Evolutionary conservation across 2,888 invertebrate species (phyloP).

Genomic region (Prenolepis imparis): DNA sequence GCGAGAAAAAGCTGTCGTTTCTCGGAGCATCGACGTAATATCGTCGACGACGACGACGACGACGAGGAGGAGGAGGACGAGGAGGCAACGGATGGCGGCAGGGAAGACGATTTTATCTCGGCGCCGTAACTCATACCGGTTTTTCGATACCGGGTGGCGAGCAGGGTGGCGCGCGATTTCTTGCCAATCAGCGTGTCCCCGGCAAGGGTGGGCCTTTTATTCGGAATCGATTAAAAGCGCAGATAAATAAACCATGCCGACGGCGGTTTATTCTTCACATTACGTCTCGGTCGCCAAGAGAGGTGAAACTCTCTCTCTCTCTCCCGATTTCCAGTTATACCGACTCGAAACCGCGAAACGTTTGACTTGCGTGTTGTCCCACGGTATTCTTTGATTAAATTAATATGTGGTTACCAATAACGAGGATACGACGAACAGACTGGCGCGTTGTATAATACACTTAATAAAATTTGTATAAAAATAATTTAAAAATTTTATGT

Average conservation of each 20-base stretch:
- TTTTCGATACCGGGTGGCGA: conserved; percentile 67
- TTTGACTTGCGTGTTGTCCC: conserved; percentile 29
- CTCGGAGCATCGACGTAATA: conserved; percentile 62
- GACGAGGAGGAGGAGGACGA: not conserved
- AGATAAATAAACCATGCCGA: conserved; percentile 73
- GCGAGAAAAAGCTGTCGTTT: conserved; percentile 69
- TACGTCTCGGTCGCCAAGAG: conserved; percentile 29
- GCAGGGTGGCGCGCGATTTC: conserved; percentile 72
- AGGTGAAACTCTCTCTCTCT: conserved; percentile 10
- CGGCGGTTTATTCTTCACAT: conserved; percentile 63
- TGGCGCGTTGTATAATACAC: not conserved
- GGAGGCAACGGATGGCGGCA: not conserved
- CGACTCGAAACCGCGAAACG: conserved; percentile 26
- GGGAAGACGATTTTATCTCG: conserved; percentile 72
- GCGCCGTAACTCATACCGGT: conserved; percentile 76
- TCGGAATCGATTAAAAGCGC: conserved; percentile 73
- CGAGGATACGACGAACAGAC: not conserved
- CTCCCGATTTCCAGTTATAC: conserved; percentile 54
- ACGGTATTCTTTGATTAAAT: conserved; percentile 12
- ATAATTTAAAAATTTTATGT: not conserved
- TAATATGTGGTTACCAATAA: not conserved
- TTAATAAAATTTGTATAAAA: not conserved
- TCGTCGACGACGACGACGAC: conserved; percentile 41
- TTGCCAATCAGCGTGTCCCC: conserved; percentile 75
- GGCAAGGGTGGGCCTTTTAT: conserved; percentile 64